Evolutionary conservation across 1,140 invertebrate genomes (phyloP).

Genomic region (Drosophila lacertosa): DNA sequence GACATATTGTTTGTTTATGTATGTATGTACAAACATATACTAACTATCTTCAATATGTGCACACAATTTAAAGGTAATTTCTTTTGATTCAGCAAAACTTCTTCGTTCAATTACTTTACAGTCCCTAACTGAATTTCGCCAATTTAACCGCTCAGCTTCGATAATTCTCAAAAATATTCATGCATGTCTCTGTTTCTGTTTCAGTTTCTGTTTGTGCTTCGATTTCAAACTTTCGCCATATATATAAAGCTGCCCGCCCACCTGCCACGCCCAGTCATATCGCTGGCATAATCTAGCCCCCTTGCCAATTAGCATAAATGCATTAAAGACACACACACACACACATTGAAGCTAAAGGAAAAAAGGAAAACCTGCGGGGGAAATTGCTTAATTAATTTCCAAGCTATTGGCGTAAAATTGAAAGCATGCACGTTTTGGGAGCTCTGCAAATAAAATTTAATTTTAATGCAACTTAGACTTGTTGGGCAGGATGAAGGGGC

Average conservation of each 20-base stretch:
- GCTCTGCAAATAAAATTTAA: slow-evolving; percentile 65
- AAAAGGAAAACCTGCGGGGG: slow-evolving; percentile 43
- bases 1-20: too few relatives aligned
- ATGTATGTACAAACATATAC: too few relatives aligned
- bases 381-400: slow-evolving; percentile 78
- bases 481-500: slow-evolving; percentile 17
- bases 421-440: slow-evolving; percentile 42
- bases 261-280: neutral
- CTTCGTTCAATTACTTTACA: neutral
- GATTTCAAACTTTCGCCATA: slow-evolving; percentile 30
- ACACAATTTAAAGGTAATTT: too few relatives aligned
- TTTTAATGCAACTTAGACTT: slow-evolving; percentile 55
- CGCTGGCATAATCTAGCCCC: slow-evolving; percentile 9
- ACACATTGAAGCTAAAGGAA: slow-evolving; percentile 18
- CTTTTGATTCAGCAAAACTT: too few relatives aligned
- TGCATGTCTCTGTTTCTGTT: neutral
- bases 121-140: neutral
- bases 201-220: slow-evolving; percentile 1
- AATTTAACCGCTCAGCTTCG: neutral
- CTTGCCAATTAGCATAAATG: slow-evolving; percentile 68
- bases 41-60: too few relatives aligned
- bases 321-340: slow-evolving; percentile 35
- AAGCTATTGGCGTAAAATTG: slow-evolving; percentile 51
- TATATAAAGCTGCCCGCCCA: neutral
- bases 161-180: neutral